These are phyloP conservation scores for Himalopsyche phryganea DNA, from an alignment of 1,140 invertebrate species.

Conservation along the genomic window DNA sequence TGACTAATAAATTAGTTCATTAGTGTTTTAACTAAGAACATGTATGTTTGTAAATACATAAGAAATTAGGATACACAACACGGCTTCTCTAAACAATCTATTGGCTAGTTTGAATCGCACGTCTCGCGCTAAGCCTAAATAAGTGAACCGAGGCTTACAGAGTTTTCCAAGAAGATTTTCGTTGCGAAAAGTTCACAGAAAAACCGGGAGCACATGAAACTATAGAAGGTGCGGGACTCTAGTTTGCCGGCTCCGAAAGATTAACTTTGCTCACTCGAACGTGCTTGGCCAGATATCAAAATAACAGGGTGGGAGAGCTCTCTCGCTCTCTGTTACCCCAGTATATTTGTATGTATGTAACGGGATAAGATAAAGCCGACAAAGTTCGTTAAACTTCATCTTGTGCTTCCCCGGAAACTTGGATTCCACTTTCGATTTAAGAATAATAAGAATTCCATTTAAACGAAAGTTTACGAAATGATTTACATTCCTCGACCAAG, in stretches of 20 bases:
- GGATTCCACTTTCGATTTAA: too few relatives aligned
- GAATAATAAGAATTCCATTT: too few relatives aligned
- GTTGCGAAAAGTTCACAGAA: conserved; percentile 14
- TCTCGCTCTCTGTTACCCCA: conserved; percentile 15
- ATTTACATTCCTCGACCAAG: not conserved
- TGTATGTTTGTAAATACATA: too few relatives aligned
- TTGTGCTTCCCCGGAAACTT: not conserved
- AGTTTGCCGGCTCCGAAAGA: conserved; percentile 19
- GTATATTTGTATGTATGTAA: not conserved
- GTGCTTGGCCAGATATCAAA: conserved; percentile 28
- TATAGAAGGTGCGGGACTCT: conserved; percentile 1
- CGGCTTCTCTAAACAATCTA: too few relatives aligned
- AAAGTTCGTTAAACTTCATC: conserved; percentile 5
- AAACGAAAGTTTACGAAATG: too few relatives aligned
- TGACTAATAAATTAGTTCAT: too few relatives aligned
- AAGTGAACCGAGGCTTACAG: conserved; percentile 6
- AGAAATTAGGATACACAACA: too few relatives aligned
- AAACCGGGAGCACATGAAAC: conserved; percentile 14
- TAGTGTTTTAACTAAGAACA: too few relatives aligned
- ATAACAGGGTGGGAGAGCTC: conserved; percentile 9
- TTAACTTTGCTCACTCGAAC: conserved; percentile 25
- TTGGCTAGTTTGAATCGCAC: too few relatives aligned
- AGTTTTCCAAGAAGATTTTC: conserved; percentile 19
- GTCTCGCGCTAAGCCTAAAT: conserved; percentile 1
- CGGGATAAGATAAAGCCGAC: not conserved